Evolutionary conservation across 2,888 invertebrate genomes (phyloP).

Genomic region (Tyria jacobaeae): DNA sequence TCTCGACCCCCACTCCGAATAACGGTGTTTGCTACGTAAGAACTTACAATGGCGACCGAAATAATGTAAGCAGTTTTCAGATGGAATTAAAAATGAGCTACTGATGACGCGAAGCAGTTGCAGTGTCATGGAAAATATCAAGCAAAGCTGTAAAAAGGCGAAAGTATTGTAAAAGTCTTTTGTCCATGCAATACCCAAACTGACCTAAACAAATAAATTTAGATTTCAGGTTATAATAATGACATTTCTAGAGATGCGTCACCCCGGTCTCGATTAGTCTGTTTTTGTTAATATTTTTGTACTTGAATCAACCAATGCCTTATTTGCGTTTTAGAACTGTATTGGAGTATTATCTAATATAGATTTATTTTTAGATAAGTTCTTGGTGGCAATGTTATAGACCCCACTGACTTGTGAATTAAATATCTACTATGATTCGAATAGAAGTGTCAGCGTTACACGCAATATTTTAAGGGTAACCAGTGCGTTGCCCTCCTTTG

Average conservation of each 20-base stretch:
- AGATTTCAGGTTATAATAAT: constrained; percentile 47
- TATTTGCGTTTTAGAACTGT: no score
- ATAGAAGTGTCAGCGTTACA: no score
- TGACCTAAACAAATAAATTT: constrained; percentile 21
- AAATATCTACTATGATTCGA: no score
- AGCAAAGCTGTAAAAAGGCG: constrained; percentile 48
- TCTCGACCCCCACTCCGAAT: constrained; percentile 75
- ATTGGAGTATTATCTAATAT: no score
- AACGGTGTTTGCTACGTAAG: constrained; percentile 84
- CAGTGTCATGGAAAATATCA: constrained; percentile 76
- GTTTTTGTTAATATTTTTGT: no score
- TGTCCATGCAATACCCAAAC: constrained; percentile 20
- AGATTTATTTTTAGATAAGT: no score
- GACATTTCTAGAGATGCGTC: constrained; percentile 24
- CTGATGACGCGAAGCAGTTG: constrained; percentile 75
- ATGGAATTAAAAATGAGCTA: constrained; percentile 73
- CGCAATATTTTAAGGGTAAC: no score
- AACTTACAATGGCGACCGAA: constrained; percentile 77
- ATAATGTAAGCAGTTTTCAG: constrained; percentile 68
- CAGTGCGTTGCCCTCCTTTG: no score
- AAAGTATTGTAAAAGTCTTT: constrained; percentile 26
- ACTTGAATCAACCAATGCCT: no score
- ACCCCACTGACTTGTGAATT: no score
- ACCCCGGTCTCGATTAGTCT: no score
- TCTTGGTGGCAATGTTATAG: no score